Evolutionary conservation across 2,888 invertebrate genomes (phyloP).

Genomic region (Drosophila paracracens): DNA sequence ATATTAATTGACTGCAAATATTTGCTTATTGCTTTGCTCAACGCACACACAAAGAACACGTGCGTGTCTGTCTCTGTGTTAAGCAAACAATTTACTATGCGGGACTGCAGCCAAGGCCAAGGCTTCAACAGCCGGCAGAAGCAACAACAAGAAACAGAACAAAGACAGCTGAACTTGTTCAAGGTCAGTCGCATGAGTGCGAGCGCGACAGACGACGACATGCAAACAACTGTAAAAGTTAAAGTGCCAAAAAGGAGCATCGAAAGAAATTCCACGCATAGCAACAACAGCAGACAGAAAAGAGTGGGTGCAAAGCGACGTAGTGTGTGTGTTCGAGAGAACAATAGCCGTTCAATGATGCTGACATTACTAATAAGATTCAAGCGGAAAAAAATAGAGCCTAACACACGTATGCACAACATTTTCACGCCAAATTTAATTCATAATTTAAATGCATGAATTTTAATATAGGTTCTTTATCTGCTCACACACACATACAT

Average conservation of each 20-base stretch:
- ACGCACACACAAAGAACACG: conserved; percentile 5
- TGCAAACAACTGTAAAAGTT: conserved; percentile 64
- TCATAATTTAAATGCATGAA: conserved; percentile 24
- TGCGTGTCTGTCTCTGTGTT: conserved; percentile 19
- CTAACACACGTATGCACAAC: background rate
- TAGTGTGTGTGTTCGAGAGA: background rate
- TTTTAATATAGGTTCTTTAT: conserved; percentile 27
- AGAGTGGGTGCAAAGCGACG: background rate
- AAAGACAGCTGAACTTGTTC: conserved; percentile 71
- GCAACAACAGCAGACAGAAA: conserved; percentile 6
- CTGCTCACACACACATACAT: conserved; percentile 5
- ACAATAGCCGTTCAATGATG: conserved; percentile 20
- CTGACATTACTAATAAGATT: conserved; percentile 30
- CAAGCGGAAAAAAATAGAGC: conserved; percentile 18
- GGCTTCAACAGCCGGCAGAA: conserved; percentile 23
- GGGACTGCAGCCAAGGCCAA: conserved; percentile 52
- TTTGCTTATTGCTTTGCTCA: conserved; percentile 30
- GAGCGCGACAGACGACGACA: conserved; percentile 43
- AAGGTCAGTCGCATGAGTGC: conserved; percentile 59
- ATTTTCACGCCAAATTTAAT: conserved; percentile 28
- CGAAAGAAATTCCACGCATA: conserved; percentile 38
- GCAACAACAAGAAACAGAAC: conserved; percentile 14
- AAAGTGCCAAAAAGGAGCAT: conserved; percentile 29
- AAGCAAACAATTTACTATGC: conserved; percentile 40
- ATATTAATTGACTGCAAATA: conserved; percentile 48